Evolutionary conservation across 2,113 vertebrate genomes (phyloP).

Genomic region (Muscicapa adusta): DNA sequence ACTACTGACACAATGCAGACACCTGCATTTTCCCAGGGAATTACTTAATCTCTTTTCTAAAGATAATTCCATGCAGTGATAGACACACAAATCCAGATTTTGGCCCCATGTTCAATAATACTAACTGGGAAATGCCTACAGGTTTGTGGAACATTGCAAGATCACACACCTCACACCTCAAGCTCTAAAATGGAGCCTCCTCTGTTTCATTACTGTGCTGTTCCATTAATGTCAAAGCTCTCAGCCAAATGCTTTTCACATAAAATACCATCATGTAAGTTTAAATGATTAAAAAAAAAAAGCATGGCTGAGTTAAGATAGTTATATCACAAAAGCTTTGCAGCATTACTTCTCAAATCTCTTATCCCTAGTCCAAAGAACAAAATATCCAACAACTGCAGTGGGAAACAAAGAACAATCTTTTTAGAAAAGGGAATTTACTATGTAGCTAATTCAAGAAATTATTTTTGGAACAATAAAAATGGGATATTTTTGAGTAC

Average conservation of each 20-base stretch:
- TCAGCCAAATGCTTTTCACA: not conserved
- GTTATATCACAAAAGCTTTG: not conserved
- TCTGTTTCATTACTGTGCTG: not conserved
- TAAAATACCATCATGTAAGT: not conserved
- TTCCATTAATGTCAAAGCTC: not conserved
- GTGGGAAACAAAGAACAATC: not conserved
- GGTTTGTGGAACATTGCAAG: not conserved
- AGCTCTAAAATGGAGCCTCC: not conserved
- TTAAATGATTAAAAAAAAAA: not conserved
- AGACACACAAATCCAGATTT: not conserved
- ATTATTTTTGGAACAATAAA: constrained; percentile 16
- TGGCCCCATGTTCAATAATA: not conserved
- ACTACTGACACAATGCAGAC: not conserved
- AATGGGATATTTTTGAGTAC: not conserved
- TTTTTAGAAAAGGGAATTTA: not conserved
- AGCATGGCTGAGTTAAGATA: not conserved
- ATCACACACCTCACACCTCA: not conserved
- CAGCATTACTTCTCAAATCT: not conserved
- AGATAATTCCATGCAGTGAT: not conserved
- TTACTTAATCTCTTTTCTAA: not conserved
- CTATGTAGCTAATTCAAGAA: not conserved
- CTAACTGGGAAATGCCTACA: not conserved
- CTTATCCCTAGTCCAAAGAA: not conserved
- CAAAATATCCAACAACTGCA: not conserved
- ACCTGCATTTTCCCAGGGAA: not conserved